Evolutionary conservation across 2,113 vertebrate species (phyloP), one percentile per base, ranked within the genome.

Genomic region (Embiotoca jacksoni): DNA sequence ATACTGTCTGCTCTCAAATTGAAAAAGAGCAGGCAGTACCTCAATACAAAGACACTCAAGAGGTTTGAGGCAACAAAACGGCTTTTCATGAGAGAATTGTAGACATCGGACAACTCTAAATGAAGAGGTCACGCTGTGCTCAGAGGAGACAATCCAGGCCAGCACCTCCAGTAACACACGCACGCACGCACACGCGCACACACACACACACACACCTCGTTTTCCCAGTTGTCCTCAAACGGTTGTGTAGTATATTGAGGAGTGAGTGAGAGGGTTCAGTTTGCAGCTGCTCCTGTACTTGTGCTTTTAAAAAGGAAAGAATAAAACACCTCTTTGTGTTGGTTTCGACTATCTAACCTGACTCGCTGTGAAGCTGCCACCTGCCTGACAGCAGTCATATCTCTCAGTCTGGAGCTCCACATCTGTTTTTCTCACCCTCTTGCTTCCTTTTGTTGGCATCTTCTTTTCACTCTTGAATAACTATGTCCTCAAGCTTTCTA

Each of bases 81-180:
- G 72, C 84, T 82, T 87, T 90, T 92, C 78, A 84, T 85, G 70
- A 69, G 68, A 41, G 50, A 83, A 75, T 75, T 78, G 64, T 11
- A 73, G 77, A 86, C 66, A 73, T 47, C 65, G 71, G 78, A 79
- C 61, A 66, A 58, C 59, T 73, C n/a, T 37, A 60, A 78, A 70
- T 76, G 75, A 87, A 78, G 67, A 80, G 62, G 75, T 85, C 72
- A 54, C 3, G 60, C 72, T 79, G 77, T 79, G 88, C 68, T 71
- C 35, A 50, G 15, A 68, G 44, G 70, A 63, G 13, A 72, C 59
- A 16, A 75, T 39, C 66, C 39, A 54, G 46, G 46, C 55, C 64
- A 68, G 63, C 72, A 54, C 23, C 23, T 23, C 23, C 23, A 23
- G 23, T 23, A 23, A 39, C 39, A 53, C 10, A 37, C 15, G 61